Evolutionary conservation across 2,113 vertebrate genomes (phyloP).

Genomic region (Laterallus jamaicensis): DNA sequence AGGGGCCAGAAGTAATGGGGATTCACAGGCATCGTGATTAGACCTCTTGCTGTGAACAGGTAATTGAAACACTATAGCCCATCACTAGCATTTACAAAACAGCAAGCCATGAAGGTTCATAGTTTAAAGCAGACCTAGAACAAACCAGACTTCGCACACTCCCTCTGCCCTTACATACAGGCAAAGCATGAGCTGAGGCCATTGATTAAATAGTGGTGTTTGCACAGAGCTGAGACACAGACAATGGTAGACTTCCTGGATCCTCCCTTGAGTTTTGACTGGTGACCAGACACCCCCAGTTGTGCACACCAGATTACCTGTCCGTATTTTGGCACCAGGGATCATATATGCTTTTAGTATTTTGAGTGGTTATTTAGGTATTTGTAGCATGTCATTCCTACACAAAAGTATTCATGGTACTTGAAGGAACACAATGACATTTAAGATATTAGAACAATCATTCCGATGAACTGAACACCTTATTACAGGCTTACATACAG

Average conservation of each 20-base stretch:
- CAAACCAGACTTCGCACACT: neutral
- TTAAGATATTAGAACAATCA: neutral
- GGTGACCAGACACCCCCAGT: neutral
- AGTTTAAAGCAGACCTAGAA: neutral
- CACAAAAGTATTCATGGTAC: neutral
- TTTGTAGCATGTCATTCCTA: neutral
- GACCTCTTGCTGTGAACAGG: constrained; percentile 19
- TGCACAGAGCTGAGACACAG: neutral
- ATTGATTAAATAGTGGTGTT: rapidly evolving
- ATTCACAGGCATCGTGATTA: neutral
- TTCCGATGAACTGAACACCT: neutral
- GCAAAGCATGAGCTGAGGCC: neutral
- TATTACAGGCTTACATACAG: neutral
- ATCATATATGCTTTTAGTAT: neutral
- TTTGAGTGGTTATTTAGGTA: neutral
- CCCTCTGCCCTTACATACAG: rapidly evolving
- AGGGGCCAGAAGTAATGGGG: constrained; percentile 41
- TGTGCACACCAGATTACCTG: neutral
- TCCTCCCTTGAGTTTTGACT: neutral
- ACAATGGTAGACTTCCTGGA: neutral
- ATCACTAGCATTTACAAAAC: constrained; percentile 1
- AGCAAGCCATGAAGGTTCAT: neutral
- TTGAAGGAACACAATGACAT: neutral
- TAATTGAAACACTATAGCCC: constrained; percentile 42
- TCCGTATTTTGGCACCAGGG: neutral